Base-by-base conservation (phyloP, 2,797 vertebrate genomes). In the Fundulus diaphanus region DNA sequence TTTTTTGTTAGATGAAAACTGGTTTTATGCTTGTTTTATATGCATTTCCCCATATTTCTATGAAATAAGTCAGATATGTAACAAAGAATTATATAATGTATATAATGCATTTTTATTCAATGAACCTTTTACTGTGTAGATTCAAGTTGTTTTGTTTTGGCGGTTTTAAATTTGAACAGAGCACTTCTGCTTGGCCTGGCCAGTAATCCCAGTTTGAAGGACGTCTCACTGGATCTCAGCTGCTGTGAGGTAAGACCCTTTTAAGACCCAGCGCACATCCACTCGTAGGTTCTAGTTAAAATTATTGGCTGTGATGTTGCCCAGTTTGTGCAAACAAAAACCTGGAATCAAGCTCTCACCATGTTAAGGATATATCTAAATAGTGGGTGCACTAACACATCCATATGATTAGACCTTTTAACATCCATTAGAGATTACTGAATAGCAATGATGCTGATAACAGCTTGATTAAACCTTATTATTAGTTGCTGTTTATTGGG, bases 181-280 rank as follows among this genome's bases (percentile, higher is more conserved):
- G 97, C 98, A 0, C 96, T 99, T 69, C 93, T 99, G 68, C 93
- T 99, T 52, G 98, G 98, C 82, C 94, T 99, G 92, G 97, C 97
- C 87, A 97, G 97, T 92, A 99, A 99, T 87, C 94, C 95, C 86
- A 97, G 91, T 86, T 81, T 99, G 85, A 97, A 96, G 89, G 97
- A 97, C 5, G 97, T 99, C 66, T 96, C 97, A 76, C 90, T 99
- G 37, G 98, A 99, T 92, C 96, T 99, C 87, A 99, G 97, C 95
- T 97, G 93, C 93, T 99, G 98, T 88, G 98, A 99, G 96, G 98
- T 99, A 96, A 96, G 95, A 82, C 0, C 0, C 2, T 61, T 70
- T 57, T 20, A 7, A 74, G 8, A 69, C 2, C 5, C 18, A 3
- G 7, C 15, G 3, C 11, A 16, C 20, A 12, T 29, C 29, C 49